phyloP scores from a whole-genome alignment of 1,140 invertebrate species.

The Papilio polytes region DNA sequence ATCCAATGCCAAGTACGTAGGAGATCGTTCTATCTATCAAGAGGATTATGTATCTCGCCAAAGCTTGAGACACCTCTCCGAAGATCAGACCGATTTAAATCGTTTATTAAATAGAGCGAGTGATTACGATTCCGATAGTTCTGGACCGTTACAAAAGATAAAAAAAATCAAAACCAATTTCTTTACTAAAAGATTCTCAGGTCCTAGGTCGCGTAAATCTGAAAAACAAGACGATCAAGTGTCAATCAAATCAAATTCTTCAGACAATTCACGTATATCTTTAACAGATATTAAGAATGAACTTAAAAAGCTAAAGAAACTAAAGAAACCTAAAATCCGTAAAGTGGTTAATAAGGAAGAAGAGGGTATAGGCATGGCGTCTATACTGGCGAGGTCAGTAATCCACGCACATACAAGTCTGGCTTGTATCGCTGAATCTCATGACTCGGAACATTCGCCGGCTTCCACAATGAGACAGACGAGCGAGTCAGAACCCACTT shows the following conservation, averaged over 20 bases:
- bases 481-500: constrained; percentile 73
- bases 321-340: constrained; percentile 83
- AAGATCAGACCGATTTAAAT: constrained; percentile 75
- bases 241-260: constrained; percentile 73
- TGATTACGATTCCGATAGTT: constrained; percentile 63
- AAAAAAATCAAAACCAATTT: constrained; percentile 72
- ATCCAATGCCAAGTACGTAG: constrained; percentile 66
- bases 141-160: constrained; percentile 65
- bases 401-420: constrained; percentile 85
- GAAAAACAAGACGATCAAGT: constrained; percentile 72
- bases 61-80: constrained; percentile 69
- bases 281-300: constrained; percentile 77
- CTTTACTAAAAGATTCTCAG: constrained; percentile 63
- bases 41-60: constrained; percentile 67
- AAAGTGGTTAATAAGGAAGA: constrained; percentile 83
- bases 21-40: constrained; percentile 71
- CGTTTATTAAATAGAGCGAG: constrained; percentile 64
- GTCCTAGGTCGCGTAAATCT: constrained; percentile 54
- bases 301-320: constrained; percentile 71
- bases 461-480: constrained; percentile 72
- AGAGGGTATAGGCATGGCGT: constrained; percentile 86
- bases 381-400: constrained; percentile 86
- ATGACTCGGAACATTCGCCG: constrained; percentile 81
- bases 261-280: constrained; percentile 77
- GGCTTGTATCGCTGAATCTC: constrained; percentile 84